phyloP scores from a whole-genome alignment of 2,888 invertebrate species.

The Chrysolina oricalcia region DNA sequence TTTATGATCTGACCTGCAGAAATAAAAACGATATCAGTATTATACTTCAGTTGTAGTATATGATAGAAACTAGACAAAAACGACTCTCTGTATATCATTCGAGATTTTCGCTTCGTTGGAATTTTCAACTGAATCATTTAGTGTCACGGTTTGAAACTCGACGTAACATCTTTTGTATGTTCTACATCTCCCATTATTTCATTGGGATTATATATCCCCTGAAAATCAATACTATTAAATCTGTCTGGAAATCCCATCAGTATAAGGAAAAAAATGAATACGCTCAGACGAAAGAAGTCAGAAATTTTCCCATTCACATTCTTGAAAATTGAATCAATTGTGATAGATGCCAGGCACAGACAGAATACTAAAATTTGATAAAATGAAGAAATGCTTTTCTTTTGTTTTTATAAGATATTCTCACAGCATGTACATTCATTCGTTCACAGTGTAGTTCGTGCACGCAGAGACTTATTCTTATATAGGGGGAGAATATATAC shows the following conservation, averaged over 20 bases:
- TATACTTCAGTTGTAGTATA: too few species aligned
- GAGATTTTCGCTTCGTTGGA: too few species aligned
- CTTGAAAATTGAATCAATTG: constrained; percentile 42
- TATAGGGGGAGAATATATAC: background rate
- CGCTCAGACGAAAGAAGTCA: constrained; percentile 31
- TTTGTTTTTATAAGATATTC: constrained; percentile 22
- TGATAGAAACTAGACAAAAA: too few species aligned
- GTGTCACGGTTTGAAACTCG: background rate
- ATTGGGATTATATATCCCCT: constrained; percentile 6
- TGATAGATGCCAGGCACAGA: constrained; percentile 41
- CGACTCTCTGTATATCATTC: too few species aligned
- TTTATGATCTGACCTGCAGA: too few species aligned
- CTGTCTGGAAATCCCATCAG: background rate
- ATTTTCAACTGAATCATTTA: background rate
- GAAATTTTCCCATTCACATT: constrained; percentile 44
- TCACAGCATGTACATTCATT: constrained; percentile 13
- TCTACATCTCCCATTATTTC: constrained; percentile 1
- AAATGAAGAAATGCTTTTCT: constrained; percentile 24
- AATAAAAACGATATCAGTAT: too few species aligned
- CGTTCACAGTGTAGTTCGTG: background rate
- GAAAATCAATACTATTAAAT: constrained; percentile 4
- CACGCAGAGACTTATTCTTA: background rate
- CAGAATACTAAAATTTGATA: constrained; percentile 25
- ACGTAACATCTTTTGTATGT: background rate
- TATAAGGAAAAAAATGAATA: constrained; percentile 29